Evolutionary conservation across 2,797 vertebrate species (phyloP).

Genomic region (Pachyuromys duprasi): DNA sequence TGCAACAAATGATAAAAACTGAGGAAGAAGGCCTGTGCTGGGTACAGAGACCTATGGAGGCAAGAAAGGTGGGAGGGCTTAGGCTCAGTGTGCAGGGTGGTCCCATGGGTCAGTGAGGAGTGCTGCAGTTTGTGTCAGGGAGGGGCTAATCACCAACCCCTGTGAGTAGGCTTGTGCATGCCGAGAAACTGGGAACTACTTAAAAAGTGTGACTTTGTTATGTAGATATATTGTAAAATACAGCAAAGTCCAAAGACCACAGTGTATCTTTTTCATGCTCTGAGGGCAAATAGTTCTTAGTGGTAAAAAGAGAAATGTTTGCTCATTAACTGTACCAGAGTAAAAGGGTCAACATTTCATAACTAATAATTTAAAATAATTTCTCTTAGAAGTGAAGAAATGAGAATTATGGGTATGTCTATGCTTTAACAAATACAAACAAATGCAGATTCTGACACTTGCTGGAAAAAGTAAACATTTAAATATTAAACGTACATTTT

Average conservation of each 20-base stretch:
- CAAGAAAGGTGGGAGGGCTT: neutral
- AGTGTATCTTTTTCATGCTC: neutral
- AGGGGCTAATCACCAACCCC: neutral
- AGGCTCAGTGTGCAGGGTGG: neutral
- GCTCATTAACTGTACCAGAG: neutral
- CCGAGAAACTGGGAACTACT: neutral
- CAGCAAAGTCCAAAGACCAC: constrained; percentile 14
- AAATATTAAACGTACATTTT: constrained; percentile 51
- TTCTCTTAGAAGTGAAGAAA: constrained; percentile 50
- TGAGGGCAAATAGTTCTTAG: constrained; percentile 38
- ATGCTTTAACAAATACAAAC: neutral
- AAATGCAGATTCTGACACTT: constrained; percentile 20
- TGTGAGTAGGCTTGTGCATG: neutral
- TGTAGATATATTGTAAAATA: constrained; percentile 43
- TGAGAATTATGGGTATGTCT: constrained; percentile 1
- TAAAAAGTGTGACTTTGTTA: neutral
- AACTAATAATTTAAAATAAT: constrained; percentile 53
- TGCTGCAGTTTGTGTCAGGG: neutral
- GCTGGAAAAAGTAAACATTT: constrained; percentile 28
- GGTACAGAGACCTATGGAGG: neutral
- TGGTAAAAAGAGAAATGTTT: neutral
- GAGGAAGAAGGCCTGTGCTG: neutral
- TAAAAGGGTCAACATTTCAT: neutral
- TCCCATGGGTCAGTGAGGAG: neutral
- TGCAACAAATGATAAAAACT: neutral